Evolutionary conservation across 2,797 vertebrate genomes (phyloP), one percentile per base, ranked within the genome.

Genomic region (Micromesistius poutassou): DNA sequence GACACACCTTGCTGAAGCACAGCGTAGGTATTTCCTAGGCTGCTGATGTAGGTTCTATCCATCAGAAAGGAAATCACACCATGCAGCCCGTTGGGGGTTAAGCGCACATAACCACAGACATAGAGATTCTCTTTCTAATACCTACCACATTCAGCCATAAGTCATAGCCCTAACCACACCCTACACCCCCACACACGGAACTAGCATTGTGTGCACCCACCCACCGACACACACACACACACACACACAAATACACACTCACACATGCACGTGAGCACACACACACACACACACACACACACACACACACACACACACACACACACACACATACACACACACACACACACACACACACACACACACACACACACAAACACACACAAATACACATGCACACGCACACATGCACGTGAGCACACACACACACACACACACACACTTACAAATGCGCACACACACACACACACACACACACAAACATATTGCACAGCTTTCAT

Each of bases 61-160:
- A 74, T 82, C 33, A 76, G 40, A 76, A 78, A 74, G 10, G 71
- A 72, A 71, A 77, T 77, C 35, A 73, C 35, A 68, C 35, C 14
- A n/a, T 36, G 9, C 62, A 72, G 40, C 71, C 70, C n/a, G 66
- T 71, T 30, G 9, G 31, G 70, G 50, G 35, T 75, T 70, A 72
- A 76, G 33, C 66, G 22, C 14, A 76, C 33, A 31, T 46, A 28
- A 38, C 16, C 68, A 77, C 36, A 71, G 4, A 38, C 10, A 70
- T 31, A 77, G 36, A 71, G 28, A 77, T 30, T 12, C 7, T n/a
- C 42, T 33, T 31, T 25, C 31, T 31, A 50, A 19, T 19, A 71
- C 38, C 30, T 13, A 30, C n/a, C 14, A 50, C 62, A 71, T 9
- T 6, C 55, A 62, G 9, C 55, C 46, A 14, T 50, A 50, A 50